Evolutionary conservation across 2,888 invertebrate genomes (phyloP), one percentile per base, ranked within the genome.

Genomic region (Argyresthia goedartella): DNA sequence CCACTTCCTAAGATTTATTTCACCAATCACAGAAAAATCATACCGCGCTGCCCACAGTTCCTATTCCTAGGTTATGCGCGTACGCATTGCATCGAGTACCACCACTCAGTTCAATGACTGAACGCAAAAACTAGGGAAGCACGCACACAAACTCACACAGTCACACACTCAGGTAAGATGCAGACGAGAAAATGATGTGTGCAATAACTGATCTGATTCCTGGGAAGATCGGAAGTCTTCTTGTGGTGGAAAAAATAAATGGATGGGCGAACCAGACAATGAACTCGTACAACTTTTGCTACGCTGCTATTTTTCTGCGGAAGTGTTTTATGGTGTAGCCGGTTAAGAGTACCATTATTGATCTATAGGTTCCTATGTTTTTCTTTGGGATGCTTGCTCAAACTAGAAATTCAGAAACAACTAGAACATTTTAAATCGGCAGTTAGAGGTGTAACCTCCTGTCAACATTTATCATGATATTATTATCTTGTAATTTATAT

Each of bases 81-180:
- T 25, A 25, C 25, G 6, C 25, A 25, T 25, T 6, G 25, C 2
- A 6, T 25, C 25, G 6, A 25, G 25, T 25, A 25, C 25, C 25
- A 25, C 25, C 25, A 25, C 25, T 25, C 6, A 25, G 46, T 43
- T 39, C 39, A 43, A 50, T 49, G 49, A 44, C 51, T 8, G 25
- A 8, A 33, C n/a, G 53, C 50, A 53, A 53, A 46, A 53, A 53
- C 50, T 46, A 41, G 35, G 51, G 16, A 45, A 43, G 48, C 50
- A 34, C 53, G 15, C 51, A 43, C 50, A 34, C 53, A 25, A 48
- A 43, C 25, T 25, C 6, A 6, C 6, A 25, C 25, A 25, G 3
- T 4, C 25, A 2, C 25, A 25, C 25, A 25, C 25, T 4, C 25
- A 25, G 25, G 25, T 25, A 6, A 47, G 13, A 34, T 33, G 47